phyloP scores from a whole-genome alignment of 1,140 invertebrate species.

The Fopius arisanus region DNA sequence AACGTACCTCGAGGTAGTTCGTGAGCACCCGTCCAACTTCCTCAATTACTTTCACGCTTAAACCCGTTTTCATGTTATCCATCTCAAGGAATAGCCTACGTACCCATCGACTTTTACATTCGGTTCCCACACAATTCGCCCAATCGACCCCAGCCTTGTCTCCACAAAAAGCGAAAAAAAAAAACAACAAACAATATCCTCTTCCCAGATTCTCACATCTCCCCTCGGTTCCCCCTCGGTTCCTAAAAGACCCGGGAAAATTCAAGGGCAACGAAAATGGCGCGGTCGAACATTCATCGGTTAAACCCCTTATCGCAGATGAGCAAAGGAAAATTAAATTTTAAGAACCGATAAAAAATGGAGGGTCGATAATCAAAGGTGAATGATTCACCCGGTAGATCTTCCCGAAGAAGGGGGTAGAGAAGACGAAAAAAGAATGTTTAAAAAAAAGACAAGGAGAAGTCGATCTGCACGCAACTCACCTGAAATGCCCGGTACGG shows the following conservation, averaged over 20 bases:
- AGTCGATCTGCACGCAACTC: slow-evolving; percentile 34
- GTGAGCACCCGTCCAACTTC: slow-evolving; percentile 45
- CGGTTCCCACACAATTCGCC: slow-evolving; percentile 19
- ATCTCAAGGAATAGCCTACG: slow-evolving; percentile 36
- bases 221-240: background rate
- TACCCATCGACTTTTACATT: slow-evolving; percentile 41
- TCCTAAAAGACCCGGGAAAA: background rate
- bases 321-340: background rate
- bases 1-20: slow-evolving; percentile 29
- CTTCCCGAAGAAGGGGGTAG: background rate
- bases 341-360: background rate
- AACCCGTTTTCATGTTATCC: slow-evolving; percentile 53
- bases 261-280: background rate
- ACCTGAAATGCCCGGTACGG: slow-evolving; percentile 29
- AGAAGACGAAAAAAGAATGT: slow-evolving; percentile 13
- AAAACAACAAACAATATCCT: background rate
- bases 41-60: slow-evolving; percentile 57
- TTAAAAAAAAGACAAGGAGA: slow-evolving; percentile 10
- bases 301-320: background rate
- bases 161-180: background rate
- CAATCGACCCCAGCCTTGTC: background rate
- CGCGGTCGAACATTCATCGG: background rate
- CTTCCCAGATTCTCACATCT: background rate
- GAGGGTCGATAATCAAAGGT: background rate
- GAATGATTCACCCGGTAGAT: slow-evolving; percentile 14